phyloP scores from a whole-genome alignment of 2,797 vertebrate genomes.

The Phaenicophaeus curvirostris region DNA sequence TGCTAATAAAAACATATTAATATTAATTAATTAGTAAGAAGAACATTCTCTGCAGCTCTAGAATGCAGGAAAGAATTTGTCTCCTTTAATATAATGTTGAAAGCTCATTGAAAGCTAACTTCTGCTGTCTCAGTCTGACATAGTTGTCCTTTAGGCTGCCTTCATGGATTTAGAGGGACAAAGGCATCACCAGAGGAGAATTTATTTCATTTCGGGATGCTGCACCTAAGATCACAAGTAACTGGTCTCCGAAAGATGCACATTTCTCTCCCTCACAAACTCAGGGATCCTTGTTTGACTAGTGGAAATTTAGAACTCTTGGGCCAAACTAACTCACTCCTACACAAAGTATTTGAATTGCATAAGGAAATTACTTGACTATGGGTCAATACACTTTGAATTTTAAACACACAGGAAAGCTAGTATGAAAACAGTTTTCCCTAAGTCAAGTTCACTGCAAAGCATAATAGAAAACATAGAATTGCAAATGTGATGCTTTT shows the following conservation, averaged over 20 bases:
- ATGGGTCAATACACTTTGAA: not conserved
- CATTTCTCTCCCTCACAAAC: not conserved
- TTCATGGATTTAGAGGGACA: not conserved
- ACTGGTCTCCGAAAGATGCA: not conserved
- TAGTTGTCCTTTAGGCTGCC: not conserved
- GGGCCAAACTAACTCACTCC: not conserved
- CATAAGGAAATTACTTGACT: not conserved
- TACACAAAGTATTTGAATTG: not conserved
- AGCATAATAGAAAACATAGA: not conserved
- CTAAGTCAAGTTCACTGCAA: not conserved
- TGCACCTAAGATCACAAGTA: not conserved
- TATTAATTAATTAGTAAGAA: not conserved
- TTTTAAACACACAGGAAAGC: fast-evolving
- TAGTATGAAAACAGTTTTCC: not conserved
- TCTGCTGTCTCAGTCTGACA: not conserved
- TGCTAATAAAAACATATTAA: not conserved
- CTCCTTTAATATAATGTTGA: not conserved
- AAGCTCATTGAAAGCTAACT: not conserved
- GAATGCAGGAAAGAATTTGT: not conserved
- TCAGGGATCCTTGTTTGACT: not conserved
- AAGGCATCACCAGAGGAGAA: not conserved
- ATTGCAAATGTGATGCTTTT: not conserved
- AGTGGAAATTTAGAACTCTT: not conserved
- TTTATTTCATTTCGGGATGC: not conserved
- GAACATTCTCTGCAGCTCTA: not conserved